Evolutionary conservation across 2,797 vertebrate species (phyloP).

Genomic region (Siniperca undulata): DNA sequence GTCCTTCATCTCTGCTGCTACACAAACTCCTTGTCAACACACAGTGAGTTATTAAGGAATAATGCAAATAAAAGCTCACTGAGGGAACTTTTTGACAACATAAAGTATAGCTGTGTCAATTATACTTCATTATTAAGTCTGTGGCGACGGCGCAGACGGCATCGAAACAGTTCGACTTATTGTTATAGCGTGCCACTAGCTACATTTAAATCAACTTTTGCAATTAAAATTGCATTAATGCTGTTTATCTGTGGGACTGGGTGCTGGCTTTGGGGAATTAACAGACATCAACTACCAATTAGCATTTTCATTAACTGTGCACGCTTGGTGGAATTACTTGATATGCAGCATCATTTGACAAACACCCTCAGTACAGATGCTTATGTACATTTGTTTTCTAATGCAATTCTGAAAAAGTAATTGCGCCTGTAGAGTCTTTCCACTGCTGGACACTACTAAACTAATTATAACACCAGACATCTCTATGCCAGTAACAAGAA

Average conservation of each 20-base stretch:
- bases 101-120: constrained; percentile 26
- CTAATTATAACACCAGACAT: constrained; percentile 24
- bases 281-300: constrained; percentile 77
- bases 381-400: constrained; percentile 28
- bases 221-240: constrained; percentile 76
- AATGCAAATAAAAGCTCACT: constrained; percentile 55
- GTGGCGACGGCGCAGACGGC: constrained; percentile 6
- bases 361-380: constrained; percentile 19
- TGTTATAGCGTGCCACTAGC: constrained; percentile 47
- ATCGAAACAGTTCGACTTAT: constrained; percentile 23
- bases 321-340: constrained; percentile 49
- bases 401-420: constrained; percentile 17
- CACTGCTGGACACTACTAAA: constrained; percentile 19
- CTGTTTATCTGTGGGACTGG: constrained; percentile 74
- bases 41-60: constrained; percentile 44
- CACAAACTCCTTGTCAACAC: constrained; percentile 15
- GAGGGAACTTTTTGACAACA: constrained; percentile 52
- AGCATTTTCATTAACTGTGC: constrained; percentile 80
- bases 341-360: constrained; percentile 54
- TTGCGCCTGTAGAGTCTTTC: neutral
- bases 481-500: constrained; percentile 5
- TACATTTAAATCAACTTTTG: constrained; percentile 63
- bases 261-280: constrained; percentile 74
- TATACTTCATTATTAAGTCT: constrained; percentile 44
- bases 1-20: constrained; percentile 14